Evolutionary conservation across 2,113 vertebrate species (phyloP).

Genomic region (Chlorodrepanis virens): DNA sequence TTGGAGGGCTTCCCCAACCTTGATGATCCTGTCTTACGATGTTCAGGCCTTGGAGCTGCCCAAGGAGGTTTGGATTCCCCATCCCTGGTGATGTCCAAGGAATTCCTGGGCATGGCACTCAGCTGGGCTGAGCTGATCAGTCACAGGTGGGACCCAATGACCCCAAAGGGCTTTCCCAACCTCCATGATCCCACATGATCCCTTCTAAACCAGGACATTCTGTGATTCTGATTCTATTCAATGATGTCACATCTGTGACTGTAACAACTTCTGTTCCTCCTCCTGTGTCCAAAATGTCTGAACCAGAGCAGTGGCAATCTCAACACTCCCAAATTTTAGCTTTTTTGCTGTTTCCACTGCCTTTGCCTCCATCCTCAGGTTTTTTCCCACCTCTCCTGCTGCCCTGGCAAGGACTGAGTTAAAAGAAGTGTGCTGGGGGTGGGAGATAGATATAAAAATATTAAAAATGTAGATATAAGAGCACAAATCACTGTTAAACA

Average conservation of each 20-base stretch:
- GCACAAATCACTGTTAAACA: not conserved
- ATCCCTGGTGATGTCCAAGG: not conserved
- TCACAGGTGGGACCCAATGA: not conserved
- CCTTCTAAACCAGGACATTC: not conserved
- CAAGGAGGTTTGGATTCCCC: not conserved
- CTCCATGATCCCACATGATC: not conserved
- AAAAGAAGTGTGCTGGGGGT: fast-evolving
- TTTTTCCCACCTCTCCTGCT: not conserved
- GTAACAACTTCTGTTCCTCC: not conserved
- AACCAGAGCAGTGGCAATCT: not conserved
- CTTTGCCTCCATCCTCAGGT: not conserved
- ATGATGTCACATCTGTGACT: not conserved
- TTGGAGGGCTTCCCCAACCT: too few relatives aligned
- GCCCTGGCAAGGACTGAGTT: not conserved
- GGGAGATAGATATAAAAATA: not conserved
- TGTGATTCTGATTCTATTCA: not conserved
- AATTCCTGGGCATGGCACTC: not conserved
- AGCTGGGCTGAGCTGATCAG: too few relatives aligned
- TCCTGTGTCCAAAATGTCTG: not conserved
- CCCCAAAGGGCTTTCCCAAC: not conserved
- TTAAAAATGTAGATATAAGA: not conserved
- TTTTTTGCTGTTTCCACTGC: not conserved
- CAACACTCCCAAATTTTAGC: not conserved
- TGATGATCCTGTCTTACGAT: not conserved
- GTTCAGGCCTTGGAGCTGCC: too few relatives aligned